A percentile compares a stretch with the other conserved stretches of the same genome.
phyloP scores from a whole-genome alignment of 1,140 invertebrate species.

The Pomacea maculata region DNA sequence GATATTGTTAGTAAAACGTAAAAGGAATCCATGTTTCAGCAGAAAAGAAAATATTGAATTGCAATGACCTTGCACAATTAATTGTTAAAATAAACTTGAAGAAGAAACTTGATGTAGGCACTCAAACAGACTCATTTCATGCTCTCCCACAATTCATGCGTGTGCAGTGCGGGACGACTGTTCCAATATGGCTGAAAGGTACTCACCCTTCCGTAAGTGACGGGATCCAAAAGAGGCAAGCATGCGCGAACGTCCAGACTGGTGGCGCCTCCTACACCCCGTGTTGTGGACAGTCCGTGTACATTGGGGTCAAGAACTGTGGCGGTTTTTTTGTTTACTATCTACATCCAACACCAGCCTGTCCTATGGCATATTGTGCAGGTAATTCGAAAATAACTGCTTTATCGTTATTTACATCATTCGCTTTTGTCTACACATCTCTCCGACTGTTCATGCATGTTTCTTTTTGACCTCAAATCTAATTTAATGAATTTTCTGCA shows the following conservation, averaged over 20 bases:
- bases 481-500: background rate
- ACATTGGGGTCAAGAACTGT: constrained; percentile 35
- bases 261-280: too few relatives aligned
- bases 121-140: constrained; percentile 6
- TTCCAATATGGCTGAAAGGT: constrained; percentile 31
- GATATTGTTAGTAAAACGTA: background rate
- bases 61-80: background rate
- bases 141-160: too few relatives aligned
- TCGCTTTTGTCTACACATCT: too few relatives aligned
- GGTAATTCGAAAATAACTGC: too few relatives aligned
- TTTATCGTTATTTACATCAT: too few relatives aligned
- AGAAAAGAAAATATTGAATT: too few relatives aligned
- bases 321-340: background rate
- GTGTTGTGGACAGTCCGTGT: constrained; percentile 30
- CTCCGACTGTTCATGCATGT: too few relatives aligned
- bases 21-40: background rate
- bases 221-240: too few relatives aligned
- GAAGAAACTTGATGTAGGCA: too few relatives aligned
- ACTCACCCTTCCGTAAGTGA: constrained; percentile 29
- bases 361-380: constrained; percentile 28
- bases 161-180: too few relatives aligned
- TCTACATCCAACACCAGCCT: constrained; percentile 18
- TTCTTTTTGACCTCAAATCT: background rate
- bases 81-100: too few relatives aligned
- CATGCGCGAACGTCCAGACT: too few relatives aligned